These are phyloP conservation scores for Lanistes nyassanus DNA, from an alignment of 1,140 invertebrate genomes.

Conservation along the genomic window DNA sequence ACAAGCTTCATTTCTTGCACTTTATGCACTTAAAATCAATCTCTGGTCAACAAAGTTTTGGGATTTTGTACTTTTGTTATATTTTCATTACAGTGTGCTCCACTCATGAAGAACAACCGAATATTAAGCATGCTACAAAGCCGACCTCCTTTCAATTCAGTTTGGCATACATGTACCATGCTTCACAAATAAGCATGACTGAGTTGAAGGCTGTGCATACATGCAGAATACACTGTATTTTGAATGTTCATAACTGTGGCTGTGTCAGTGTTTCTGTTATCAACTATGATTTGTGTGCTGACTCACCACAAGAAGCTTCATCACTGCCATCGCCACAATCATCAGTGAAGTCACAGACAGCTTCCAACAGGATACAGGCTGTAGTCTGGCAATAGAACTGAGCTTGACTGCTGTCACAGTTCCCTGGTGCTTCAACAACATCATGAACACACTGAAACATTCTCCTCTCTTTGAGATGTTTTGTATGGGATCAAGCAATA, in stretches of 20 bases:
- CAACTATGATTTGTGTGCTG: slow-evolving; percentile 34
- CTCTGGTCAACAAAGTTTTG: no score
- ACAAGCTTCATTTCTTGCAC: no score
- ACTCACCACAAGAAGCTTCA: slow-evolving; percentile 50
- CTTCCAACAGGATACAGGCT: slow-evolving; percentile 48
- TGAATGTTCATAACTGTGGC: neutral
- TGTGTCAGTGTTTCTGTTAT: neutral
- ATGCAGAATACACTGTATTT: neutral
- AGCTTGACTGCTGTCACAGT: neutral
- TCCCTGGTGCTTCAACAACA: neutral
- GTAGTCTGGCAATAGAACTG: slow-evolving; percentile 27
- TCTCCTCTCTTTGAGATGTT: no score
- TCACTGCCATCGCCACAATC: slow-evolving; percentile 65
- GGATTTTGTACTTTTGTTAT: no score
- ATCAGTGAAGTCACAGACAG: slow-evolving; percentile 75
- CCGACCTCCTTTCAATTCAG: no score
- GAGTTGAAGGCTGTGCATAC: neutral
- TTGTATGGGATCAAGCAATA: no score
- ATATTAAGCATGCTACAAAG: no score
- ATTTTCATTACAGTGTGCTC: no score
- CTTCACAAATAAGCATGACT: neutral
- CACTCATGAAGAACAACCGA: no score
- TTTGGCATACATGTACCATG: no score
- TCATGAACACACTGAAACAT: no score
- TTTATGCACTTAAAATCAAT: no score